Conservation (phyloP, 64 coral and sea anemone species). For the Montipora foliosa region DNA sequence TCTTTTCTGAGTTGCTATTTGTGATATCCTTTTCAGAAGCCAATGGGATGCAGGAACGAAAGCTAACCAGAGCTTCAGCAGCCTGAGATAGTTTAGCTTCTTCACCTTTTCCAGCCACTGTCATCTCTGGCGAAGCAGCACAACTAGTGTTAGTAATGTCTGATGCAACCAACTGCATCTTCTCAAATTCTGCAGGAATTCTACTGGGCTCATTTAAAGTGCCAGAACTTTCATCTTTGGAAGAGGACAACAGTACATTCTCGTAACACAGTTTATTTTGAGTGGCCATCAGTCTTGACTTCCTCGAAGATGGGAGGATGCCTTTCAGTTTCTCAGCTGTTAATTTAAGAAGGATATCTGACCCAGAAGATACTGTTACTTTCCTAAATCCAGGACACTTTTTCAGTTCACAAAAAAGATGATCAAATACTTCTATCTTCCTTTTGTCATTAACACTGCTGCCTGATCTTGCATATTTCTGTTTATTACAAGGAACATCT, state of each 20-base stretch:
- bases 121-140: neutral
- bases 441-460: neutral
- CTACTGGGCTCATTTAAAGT: neutral
- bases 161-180: neutral
- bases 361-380: conserved; percentile 46
- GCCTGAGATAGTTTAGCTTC: conserved; percentile 65
- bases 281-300: neutral
- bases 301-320: neutral
- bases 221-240: neutral
- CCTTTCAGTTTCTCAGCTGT: conserved; percentile 30
- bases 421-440: conserved; percentile 69
- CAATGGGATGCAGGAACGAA: conserved; percentile 52
- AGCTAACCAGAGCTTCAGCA: conserved; percentile 71
- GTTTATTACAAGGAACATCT: neutral
- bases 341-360: conserved; percentile 36
- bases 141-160: neutral
- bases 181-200: neutral
- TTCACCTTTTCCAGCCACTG: conserved; percentile 22
- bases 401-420: conserved; percentile 68
- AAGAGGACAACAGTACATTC: neutral
- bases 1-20: conserved; percentile 6
- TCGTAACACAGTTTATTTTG: neutral
- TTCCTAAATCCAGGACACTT: conserved; percentile 36
- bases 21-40: neutral
- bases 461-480: neutral